Evolutionary conservation across 2,113 vertebrate genomes (phyloP), one percentile per base, ranked within the genome.

Genomic region (Formicarius rufipectus): DNA sequence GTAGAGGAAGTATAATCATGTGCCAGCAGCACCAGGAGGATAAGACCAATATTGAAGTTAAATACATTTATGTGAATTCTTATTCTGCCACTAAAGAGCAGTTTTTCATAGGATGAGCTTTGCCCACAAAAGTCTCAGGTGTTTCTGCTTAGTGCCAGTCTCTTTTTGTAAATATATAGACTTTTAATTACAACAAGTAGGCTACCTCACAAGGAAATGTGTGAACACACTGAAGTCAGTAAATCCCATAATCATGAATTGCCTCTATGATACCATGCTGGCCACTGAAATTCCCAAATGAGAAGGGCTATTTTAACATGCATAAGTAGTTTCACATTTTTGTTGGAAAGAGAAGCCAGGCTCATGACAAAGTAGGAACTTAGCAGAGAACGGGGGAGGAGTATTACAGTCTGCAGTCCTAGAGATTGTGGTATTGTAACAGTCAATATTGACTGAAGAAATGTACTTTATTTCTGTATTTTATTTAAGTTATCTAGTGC

Each of bases 181-280:
- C 71, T 93, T 95, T 94, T 95, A 97, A 96, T 95, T 86, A 84
- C 80, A 81, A 63, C 1, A 1, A 85, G 89, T 68, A 79, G 81
- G 73, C 60, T 82, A 73, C 42, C 78, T 78, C n/a, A 23, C 40
- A 94, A 77, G 94, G 88, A 91, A 88, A 78, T 50, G 53, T 85
- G 95, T 96, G 95, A 97, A 75, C 86, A 86, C 39, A 68, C 73
- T 95, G 89, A 95, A 84, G 92, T 75, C 77, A 80, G 90, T 97
- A 97, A 97, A 95, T 84, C 93, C 72, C 50, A 47, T 42, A n/a
- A 82, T 35, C 55, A 62, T 97, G 97, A 98, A 91, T 97, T 10
- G 84, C 82, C 55, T 86, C 69, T 88, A 8, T 69, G 84, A 84
- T 87, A 78, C 72, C 60, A 76, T 47, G 45, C 16, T 91, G 68